Evolutionary conservation across 2,888 invertebrate species (phyloP), one percentile per base, ranked within the genome.

Genomic region (Busseola fusca): DNA sequence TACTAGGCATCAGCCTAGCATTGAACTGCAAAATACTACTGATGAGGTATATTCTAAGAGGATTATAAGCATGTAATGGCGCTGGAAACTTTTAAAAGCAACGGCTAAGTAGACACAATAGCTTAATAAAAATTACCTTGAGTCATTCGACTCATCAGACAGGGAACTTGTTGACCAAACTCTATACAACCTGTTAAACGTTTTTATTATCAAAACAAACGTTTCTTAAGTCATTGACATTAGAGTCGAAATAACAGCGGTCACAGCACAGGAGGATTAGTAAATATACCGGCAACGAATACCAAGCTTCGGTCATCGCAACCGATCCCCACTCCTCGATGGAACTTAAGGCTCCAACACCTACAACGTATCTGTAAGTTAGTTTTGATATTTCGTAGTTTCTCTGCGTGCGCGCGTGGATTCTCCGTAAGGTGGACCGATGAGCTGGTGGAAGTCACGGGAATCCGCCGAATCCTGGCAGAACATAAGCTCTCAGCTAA

Each of bases 341-440:
- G 3, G 12, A 48, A 65, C 67, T 83, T 84, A 83, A 83, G 83
- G 83, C 83, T 72, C 84, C 27, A 60, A 67, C 64, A 67, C 27
- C 56, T 9, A 52, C 18, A 57, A 12, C 21, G 34, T 18, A 16
- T 30, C 10, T 68, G 4, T 45, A 45, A 6, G 5, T 60, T 16
- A 6, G 14, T 30, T 42, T 25, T 30, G 0, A 42, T 60, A 18
- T 21, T 50, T 64, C 21, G 40, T 25, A 25, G 34, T 25, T 64
- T 42, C 18, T 14, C 5, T 40, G 6, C 18, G 12, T 10, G n/a
- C n/a, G n/a, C n/a, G n/a, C n/a, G 34, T 5, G 30, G 12, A 12
- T 45, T 14, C 21, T 64, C 42, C 1, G 10, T 18, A 45, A 25
- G 10, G 25, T 18, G 18, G 1, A 30, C n/a, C 1, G 1, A n/a